Percentiles rank a stretch among this genome's conserved stretches.
phyloP scores from a whole-genome alignment of 2,797 vertebrate genomes.

The Chromis chromis region DNA sequence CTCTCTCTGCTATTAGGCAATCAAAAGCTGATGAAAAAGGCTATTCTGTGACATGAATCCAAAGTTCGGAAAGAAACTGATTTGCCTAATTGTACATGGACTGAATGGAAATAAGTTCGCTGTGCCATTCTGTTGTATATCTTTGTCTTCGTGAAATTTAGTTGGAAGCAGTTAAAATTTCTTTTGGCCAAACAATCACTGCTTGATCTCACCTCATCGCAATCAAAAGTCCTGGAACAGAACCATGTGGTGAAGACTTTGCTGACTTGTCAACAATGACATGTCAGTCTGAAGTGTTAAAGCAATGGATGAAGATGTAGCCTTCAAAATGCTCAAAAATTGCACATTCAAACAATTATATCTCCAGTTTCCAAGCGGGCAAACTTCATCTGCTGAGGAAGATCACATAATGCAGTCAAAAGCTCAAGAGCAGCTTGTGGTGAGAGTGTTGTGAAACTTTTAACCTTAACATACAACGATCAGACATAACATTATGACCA shows the following conservation, averaged over 20 bases:
- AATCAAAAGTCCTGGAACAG: background rate
- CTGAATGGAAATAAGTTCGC: constrained; percentile 1
- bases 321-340: background rate
- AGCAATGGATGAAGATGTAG: background rate
- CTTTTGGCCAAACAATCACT: background rate
- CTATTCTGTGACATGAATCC: background rate
- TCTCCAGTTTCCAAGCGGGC: no score
- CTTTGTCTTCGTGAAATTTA: background rate
- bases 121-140: background rate
- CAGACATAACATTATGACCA: no score
- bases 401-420: background rate
- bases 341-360: background rate
- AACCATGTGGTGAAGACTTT: background rate
- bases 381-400: background rate
- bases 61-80: background rate
- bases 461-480: no score
- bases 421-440: background rate
- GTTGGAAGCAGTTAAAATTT: background rate
- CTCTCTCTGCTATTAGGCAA: background rate
- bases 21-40: constrained; percentile 14
- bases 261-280: background rate
- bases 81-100: background rate
- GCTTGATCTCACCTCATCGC: background rate
- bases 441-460: background rate
- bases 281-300: background rate